These are phyloP conservation scores for Sebastolobus alascanus DNA, from an alignment of 2,797 vertebrate species.

Conservation along the genomic window DNA sequence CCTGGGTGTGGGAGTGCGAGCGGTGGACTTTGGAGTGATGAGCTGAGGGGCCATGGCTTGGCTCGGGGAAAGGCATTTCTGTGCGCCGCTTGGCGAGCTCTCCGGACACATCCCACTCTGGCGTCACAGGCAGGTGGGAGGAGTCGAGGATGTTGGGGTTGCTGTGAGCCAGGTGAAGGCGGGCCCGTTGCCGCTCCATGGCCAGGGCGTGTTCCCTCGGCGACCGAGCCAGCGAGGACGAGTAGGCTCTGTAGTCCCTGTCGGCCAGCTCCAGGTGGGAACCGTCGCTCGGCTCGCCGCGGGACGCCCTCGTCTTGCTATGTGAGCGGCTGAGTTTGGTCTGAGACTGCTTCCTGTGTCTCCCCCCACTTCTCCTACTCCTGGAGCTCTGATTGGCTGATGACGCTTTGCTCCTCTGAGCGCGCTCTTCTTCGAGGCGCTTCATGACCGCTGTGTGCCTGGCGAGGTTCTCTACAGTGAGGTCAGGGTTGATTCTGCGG, in stretches of 20 bases:
- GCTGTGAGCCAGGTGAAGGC: constrained; percentile 94
- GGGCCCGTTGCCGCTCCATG: constrained; percentile 90
- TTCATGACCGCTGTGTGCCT: constrained; percentile 99
- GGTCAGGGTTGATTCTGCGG: constrained; percentile 96
- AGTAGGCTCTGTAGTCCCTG: constrained; percentile 93
- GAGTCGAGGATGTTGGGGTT: constrained; percentile 93
- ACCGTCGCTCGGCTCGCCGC: constrained; percentile 91
- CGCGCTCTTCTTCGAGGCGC: constrained; percentile 97
- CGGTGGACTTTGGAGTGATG: constrained; percentile 97
- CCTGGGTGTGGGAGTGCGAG: constrained; percentile 98
- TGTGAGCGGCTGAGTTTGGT: constrained; percentile 92
- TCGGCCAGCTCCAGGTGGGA: constrained; percentile 91
- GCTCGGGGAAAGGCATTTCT: constrained; percentile 98
- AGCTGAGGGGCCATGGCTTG: constrained; percentile 92
- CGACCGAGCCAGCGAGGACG: constrained; percentile 91
- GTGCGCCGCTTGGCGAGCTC: constrained; percentile 97
- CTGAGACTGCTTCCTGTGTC: constrained; percentile 94
- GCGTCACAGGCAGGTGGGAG: constrained; percentile 91
- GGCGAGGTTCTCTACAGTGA: constrained; percentile 97
- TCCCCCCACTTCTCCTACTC: constrained; percentile 93
- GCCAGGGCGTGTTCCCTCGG: constrained; percentile 94
- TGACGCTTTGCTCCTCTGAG: constrained; percentile 94
- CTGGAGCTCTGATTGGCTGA: constrained; percentile 95
- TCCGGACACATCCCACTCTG: constrained; percentile 98
- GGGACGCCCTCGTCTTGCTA: constrained; percentile 93